Base-by-base conservation (phyloP, 2,113 vertebrate genomes). In the Mionectes macconnelli region DNA sequence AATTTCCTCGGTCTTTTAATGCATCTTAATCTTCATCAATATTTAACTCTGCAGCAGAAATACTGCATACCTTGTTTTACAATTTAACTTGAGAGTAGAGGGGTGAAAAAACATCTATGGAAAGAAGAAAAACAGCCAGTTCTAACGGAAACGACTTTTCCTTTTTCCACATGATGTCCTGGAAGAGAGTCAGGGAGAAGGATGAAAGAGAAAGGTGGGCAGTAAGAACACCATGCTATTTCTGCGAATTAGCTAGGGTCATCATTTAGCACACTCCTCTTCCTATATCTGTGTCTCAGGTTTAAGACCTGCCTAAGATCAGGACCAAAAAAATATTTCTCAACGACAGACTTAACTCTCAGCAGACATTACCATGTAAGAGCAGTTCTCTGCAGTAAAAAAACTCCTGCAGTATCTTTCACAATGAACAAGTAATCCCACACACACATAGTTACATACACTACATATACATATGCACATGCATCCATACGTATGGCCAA, bases 1-100 rank as follows among this genome's bases (percentile, higher is more conserved):
- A 87, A 88, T 74, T 96, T 93, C 63, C 93, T 96, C 64, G 74
- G 77, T 84, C 67, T 87, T 96, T 84, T 92, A 93, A 95, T 64
- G 87, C 59, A 96, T 90, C 67, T 92, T 96, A 93, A 91, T 94
- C 87, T 96, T 92, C 95, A 96, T 91, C 45, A 92, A 94, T 95
- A 97, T 76, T 96, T 93, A 97, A 89, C 64, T 97, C 59, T 67
- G 40, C 77, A 95, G 83, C 70, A 84, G 69, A 92, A 95, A 96
- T 86, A 90, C 93, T 87, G 67, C n/a, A 55, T 64, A 88, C 78
- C 92, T 78, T 95, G 72, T 78, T 94, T 93, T 72, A 84, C 92
- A 63, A 60, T 80, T 95, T 96, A 97, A 89, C 45, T 81, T 90
- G 31, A 57, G 68, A 80, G 76, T 5, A 17, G 22, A 30, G 4